Conservation (phyloP, 2,113 vertebrate species). For the Alexandromys fortis region DNA sequence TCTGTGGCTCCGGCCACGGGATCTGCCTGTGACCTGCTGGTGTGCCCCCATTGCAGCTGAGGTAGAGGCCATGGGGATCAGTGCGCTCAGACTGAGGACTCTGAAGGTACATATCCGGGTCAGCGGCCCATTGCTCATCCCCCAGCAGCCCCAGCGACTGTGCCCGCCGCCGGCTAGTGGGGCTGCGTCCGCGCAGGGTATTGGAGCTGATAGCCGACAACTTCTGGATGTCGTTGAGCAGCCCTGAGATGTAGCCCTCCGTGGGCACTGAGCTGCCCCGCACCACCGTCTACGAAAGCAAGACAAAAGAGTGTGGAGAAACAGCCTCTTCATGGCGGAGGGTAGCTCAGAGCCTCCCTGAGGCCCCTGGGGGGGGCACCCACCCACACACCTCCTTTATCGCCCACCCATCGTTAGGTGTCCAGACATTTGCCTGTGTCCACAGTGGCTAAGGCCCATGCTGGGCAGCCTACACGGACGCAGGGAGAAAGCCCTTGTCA, state of each 20-base stretch:
- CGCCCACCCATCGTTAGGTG: neutral
- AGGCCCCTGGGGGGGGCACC: neutral
- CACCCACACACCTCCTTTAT: neutral
- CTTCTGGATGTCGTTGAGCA: constrained; percentile 96
- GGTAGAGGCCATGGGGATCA: constrained; percentile 87
- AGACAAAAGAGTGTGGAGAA: neutral
- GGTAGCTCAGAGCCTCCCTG: fast-evolving
- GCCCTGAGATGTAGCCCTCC: constrained; percentile 95
- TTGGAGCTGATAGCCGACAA: constrained; percentile 98
- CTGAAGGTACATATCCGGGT: constrained; percentile 90
- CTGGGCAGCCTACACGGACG: neutral
- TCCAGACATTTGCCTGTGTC: neutral
- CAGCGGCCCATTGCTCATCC: constrained; percentile 89
- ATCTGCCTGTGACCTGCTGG: constrained; percentile 90
- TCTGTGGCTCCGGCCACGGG: constrained; percentile 91
- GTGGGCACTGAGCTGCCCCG: constrained; percentile 93
- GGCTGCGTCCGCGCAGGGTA: constrained; percentile 94
- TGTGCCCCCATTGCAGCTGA: constrained; percentile 90
- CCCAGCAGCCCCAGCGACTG: constrained; percentile 95
- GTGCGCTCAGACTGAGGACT: constrained; percentile 90
- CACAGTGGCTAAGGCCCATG: neutral
- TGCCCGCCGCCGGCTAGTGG: constrained; percentile 93
- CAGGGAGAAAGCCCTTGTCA: neutral
- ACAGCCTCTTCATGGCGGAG: fast-evolving
- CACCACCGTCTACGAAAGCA: constrained; percentile 92